Percentiles rank a stretch among this genome's conserved stretches.
phyloP scores from a whole-genome alignment of 1,140 invertebrate species.

The Pogonognathellus flavescens region DNA sequence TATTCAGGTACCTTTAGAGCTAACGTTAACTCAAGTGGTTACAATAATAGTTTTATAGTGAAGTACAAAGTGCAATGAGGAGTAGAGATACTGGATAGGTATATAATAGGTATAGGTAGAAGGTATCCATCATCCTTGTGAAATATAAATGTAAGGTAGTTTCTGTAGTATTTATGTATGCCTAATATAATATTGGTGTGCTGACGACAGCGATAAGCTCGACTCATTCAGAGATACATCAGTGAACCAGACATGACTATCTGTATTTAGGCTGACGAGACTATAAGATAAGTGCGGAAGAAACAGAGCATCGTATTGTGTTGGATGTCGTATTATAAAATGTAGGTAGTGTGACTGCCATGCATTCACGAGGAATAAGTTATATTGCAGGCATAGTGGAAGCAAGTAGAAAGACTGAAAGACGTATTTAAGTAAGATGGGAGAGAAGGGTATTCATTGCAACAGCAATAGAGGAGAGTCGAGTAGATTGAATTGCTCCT shows the following conservation, averaged over 20 bases:
- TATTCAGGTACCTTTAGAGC: too few species aligned
- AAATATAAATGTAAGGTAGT: too few species aligned
- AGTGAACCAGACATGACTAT: neutral
- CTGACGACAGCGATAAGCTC: neutral
- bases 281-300: slow-evolving; percentile 1
- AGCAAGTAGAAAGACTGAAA: neutral
- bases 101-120: too few species aligned
- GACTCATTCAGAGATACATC: neutral
- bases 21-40: too few species aligned
- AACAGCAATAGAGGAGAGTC: neutral
- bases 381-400: neutral
- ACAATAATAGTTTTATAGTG: too few species aligned
- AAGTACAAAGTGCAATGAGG: too few species aligned
- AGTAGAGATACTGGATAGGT: too few species aligned
- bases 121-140: too few species aligned
- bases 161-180: neutral
- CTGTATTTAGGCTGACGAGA: neutral
- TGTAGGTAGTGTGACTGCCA: neutral
- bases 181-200: neutral
- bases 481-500: neutral
- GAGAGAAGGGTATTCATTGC: neutral
- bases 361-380: neutral
- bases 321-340: slow-evolving; percentile 15
- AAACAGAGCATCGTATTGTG: slow-evolving; percentile 22
- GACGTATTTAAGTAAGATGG: neutral